Percentiles rank a stretch among this genome's conserved stretches.
These are phyloP conservation scores for Penaeus vannamei DNA, from an alignment of 1,140 invertebrate species.

Conservation along the genomic window DNA sequence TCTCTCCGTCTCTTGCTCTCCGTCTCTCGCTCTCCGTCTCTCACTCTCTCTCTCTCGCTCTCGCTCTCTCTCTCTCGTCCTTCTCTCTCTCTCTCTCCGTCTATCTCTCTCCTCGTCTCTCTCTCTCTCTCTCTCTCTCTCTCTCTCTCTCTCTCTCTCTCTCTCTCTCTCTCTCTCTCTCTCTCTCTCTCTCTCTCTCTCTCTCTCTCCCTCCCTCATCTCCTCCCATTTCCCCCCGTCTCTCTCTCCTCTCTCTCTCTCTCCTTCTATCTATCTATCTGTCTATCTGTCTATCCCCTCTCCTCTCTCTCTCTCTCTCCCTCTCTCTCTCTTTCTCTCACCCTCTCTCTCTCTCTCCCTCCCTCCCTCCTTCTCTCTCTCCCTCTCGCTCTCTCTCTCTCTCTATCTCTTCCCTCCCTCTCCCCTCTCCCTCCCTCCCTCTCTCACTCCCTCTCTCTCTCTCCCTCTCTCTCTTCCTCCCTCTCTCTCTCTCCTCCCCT, in stretches of 20 bases:
- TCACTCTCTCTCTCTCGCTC: no score
- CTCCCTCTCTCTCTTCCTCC: background rate
- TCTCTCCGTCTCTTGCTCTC: no score
- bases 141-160: no score
- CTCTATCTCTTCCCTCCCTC: slow-evolving; percentile 20
- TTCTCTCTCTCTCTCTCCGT: no score
- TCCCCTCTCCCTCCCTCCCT: background rate
- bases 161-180: background rate
- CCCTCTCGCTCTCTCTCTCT: slow-evolving; percentile 4
- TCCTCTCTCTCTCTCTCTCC: background rate
- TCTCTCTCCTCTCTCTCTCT: no score
- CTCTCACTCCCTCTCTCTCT: no score
- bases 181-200: background rate
- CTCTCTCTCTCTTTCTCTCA: background rate
- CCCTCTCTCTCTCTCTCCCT: background rate
- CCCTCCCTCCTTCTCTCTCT: background rate
- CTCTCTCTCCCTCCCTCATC: background rate
- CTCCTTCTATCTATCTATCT: no score
- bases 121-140: no score
- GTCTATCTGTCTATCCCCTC: no score
- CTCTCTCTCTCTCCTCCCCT: background rate
- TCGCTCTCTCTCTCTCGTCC: no score
- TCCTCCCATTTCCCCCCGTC: background rate
- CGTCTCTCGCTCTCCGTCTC: no score
- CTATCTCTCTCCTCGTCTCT: no score